Evolutionary conservation across 2,888 invertebrate genomes (phyloP).

Genomic region (Scaptomyza tumidula): DNA sequence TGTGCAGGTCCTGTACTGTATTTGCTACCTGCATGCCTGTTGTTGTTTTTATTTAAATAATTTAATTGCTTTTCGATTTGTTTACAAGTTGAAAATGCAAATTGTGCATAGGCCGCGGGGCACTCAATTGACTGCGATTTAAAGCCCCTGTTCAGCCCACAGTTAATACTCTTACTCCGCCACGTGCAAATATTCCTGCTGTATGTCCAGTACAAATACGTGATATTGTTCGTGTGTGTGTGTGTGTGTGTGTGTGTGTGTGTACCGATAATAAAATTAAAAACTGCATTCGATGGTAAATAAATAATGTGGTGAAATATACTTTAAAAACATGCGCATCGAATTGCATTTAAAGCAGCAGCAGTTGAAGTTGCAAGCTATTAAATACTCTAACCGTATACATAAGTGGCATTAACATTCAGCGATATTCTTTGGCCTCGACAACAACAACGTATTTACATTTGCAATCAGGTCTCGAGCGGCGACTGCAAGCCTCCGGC

Average conservation of each 20-base stretch:
- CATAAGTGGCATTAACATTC: slow-evolving; percentile 13
- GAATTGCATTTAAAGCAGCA: slow-evolving; percentile 34
- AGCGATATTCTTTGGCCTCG: slow-evolving; percentile 24
- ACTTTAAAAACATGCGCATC: slow-evolving; percentile 32
- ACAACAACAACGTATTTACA: slow-evolving; percentile 61
- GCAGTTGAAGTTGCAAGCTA: not conserved
- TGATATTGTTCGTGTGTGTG: slow-evolving; percentile 2
- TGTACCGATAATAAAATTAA: slow-evolving; percentile 66
- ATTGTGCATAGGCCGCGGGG: slow-evolving; percentile 67
- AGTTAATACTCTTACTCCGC: slow-evolving; percentile 46
- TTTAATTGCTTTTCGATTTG: slow-evolving; percentile 80
- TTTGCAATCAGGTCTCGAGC: slow-evolving; percentile 59
- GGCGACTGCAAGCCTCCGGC: slow-evolving; percentile 45
- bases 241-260: not conserved
- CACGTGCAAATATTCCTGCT: not conserved
- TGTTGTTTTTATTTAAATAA: slow-evolving; percentile 80
- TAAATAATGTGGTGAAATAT: slow-evolving; percentile 36
- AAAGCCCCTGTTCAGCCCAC: slow-evolving; percentile 30
- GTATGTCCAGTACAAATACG: slow-evolving; percentile 19
- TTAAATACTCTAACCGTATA: slow-evolving; percentile 1
- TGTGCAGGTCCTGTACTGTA: slow-evolving; percentile 27
- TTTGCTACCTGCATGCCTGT: slow-evolving; percentile 42
- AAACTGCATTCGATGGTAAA: slow-evolving; percentile 42
- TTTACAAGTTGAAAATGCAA: slow-evolving; percentile 77
- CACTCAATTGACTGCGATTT: slow-evolving; percentile 78